Conservation (phyloP, 35 echinoderm and acorn worm genomes). For the Eucidaris tribuloides region DNA sequence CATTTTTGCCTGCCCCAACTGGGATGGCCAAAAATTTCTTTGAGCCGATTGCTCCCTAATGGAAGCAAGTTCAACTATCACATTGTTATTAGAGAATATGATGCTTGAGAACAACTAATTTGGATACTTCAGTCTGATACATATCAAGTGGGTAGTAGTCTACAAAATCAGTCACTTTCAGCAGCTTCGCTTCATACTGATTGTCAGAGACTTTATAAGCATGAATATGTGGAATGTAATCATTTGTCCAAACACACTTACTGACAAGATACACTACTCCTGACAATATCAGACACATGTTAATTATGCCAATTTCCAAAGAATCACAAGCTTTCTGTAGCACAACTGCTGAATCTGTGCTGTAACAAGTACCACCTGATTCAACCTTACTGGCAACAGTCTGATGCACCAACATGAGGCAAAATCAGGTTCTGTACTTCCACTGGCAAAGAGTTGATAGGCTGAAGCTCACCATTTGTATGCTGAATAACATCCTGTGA, state of each 20-base stretch:
- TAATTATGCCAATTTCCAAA: constrained; percentile 30
- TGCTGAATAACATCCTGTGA: background rate
- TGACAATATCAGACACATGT: constrained; percentile 9
- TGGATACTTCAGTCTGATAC: background rate
- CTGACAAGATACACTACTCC: constrained; percentile 27
- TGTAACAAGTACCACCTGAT: constrained; percentile 10
- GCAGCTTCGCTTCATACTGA: background rate
- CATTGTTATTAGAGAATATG: background rate
- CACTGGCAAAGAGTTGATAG: background rate
- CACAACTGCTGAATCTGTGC: constrained; percentile 8
- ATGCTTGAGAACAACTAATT: constrained; percentile 37
- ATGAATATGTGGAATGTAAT: constrained; percentile 23
- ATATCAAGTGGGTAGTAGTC: constrained; percentile 34
- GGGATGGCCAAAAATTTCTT: background rate
- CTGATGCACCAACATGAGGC: background rate
- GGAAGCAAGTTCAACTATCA: no score
- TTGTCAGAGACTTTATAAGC: background rate
- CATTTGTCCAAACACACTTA: background rate
- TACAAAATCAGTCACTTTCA: constrained; percentile 18
- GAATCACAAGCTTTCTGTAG: background rate
- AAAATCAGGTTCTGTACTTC: background rate
- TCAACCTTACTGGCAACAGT: constrained; percentile 1
- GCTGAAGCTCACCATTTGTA: background rate
- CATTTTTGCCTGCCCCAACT: background rate
- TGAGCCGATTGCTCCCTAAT: no score